phyloP scores from a whole-genome alignment of 1,140 invertebrate genomes.

The Mesaphorura yosii region DNA sequence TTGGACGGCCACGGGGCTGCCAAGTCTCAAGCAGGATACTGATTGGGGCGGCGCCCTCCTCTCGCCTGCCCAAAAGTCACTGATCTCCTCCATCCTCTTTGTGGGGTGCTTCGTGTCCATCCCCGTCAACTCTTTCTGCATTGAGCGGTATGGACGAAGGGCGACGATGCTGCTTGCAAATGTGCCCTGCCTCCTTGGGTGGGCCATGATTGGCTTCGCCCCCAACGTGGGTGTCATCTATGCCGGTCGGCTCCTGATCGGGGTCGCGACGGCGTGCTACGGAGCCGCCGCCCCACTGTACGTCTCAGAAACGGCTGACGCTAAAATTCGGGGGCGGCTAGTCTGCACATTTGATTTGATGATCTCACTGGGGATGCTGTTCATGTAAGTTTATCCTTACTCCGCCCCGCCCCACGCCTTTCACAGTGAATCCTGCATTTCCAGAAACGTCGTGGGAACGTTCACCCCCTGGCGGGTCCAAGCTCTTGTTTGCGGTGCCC shows the following conservation, averaged over 20 bases:
- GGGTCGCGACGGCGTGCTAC: conserved; percentile 36
- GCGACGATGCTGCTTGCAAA: conserved; percentile 34
- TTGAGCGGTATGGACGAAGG: conserved; percentile 37
- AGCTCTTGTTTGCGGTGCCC: conserved; percentile 47
- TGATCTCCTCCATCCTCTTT: background rate
- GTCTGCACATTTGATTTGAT: background rate
- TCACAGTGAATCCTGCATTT: background rate
- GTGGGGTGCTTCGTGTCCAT: background rate
- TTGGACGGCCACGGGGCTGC: background rate
- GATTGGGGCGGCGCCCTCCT: background rate
- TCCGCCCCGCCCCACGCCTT: too few species aligned
- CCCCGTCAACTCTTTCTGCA: background rate
- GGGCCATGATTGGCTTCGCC: conserved; percentile 32
- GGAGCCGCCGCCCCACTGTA: conserved; percentile 37
- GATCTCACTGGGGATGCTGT: background rate
- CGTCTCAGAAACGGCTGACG: conserved; percentile 38
- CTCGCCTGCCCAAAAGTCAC: background rate
- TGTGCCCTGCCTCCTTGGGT: conserved; percentile 36
- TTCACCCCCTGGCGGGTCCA: conserved; percentile 53
- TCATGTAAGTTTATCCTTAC: background rate
- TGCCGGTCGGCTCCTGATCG: conserved; percentile 36
- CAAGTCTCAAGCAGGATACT: background rate
- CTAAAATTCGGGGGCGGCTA: conserved; percentile 36
- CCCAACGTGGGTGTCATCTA: conserved; percentile 23
- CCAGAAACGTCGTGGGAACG: conserved; percentile 48